Evolutionary conservation across 2,797 vertebrate genomes (phyloP).

Genomic region (Oreochromis grahami): DNA sequence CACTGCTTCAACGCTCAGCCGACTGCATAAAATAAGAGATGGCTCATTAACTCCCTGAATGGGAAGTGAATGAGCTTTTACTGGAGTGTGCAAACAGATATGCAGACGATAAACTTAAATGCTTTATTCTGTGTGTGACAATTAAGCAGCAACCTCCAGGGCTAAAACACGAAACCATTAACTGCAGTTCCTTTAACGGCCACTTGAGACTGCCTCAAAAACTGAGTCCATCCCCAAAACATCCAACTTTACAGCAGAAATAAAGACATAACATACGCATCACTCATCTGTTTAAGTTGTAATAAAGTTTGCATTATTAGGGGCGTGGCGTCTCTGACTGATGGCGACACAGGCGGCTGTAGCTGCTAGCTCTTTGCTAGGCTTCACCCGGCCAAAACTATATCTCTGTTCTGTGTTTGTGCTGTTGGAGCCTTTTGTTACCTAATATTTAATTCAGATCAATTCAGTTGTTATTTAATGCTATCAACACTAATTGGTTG

Average conservation of each 20-base stretch:
- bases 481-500: not conserved
- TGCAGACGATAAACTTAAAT: not conserved
- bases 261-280: not conserved
- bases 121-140: not conserved
- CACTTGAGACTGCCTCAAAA: not conserved
- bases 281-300: not conserved
- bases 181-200: not conserved
- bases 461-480: not conserved
- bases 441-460: not conserved
- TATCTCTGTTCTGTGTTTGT: not conserved
- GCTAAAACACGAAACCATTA: not conserved
- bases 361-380: not conserved
- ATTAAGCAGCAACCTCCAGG: not conserved
- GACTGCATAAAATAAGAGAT: not conserved
- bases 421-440: not conserved
- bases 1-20: not conserved
- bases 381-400: not conserved
- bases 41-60: not conserved
- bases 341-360: not conserved
- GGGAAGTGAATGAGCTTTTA: not conserved
- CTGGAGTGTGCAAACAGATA: not conserved
- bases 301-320: not conserved
- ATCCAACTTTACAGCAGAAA: not conserved
- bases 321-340: not conserved
- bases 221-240: not conserved